Percentiles rank a stretch among this genome's conserved stretches.
phyloP scores from a whole-genome alignment of 2,888 invertebrate species.

The Euplexia lucipara region DNA sequence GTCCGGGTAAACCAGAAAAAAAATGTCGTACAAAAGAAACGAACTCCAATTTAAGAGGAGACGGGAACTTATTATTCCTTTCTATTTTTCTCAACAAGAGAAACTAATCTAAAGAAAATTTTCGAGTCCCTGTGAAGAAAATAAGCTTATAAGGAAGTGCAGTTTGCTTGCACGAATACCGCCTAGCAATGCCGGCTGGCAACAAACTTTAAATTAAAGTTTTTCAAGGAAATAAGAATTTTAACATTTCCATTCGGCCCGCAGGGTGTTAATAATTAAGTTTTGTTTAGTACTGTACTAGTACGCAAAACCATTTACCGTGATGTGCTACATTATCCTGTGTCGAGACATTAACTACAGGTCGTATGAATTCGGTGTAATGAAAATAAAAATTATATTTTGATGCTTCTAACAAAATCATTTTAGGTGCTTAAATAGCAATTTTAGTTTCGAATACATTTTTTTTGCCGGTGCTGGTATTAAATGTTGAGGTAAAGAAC shows the following conservation, averaged over 20 bases:
- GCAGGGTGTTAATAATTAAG: constrained; percentile 73
- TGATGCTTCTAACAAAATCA: constrained; percentile 4
- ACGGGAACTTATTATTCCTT: constrained; percentile 88
- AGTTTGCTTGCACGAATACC: constrained; percentile 86
- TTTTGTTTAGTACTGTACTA: constrained; percentile 61
- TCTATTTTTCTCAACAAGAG: constrained; percentile 89
- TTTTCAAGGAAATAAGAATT: constrained; percentile 83
- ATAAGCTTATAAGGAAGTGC: constrained; percentile 90
- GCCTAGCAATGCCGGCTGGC: constrained; percentile 81
- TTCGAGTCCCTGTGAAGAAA: constrained; percentile 88
- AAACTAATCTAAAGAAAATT: constrained; percentile 91
- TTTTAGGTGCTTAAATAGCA: neutral
- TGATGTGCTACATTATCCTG: constrained; percentile 18
- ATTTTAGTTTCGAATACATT: neutral
- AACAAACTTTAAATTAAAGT: constrained; percentile 90
- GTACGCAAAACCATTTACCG: constrained; percentile 26
- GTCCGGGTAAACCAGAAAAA: constrained; percentile 71
- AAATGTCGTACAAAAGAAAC: constrained; percentile 78
- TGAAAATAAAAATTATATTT: constrained; percentile 12
- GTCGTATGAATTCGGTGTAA: constrained; percentile 9
- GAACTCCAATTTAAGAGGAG: constrained; percentile 86
- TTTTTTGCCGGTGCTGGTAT: neutral
- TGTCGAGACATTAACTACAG: neutral
- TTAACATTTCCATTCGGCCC: constrained; percentile 71
- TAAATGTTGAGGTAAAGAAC: neutral